Evolutionary conservation across 2,797 vertebrate species (phyloP).

Genomic region (Falco peregrinus): DNA sequence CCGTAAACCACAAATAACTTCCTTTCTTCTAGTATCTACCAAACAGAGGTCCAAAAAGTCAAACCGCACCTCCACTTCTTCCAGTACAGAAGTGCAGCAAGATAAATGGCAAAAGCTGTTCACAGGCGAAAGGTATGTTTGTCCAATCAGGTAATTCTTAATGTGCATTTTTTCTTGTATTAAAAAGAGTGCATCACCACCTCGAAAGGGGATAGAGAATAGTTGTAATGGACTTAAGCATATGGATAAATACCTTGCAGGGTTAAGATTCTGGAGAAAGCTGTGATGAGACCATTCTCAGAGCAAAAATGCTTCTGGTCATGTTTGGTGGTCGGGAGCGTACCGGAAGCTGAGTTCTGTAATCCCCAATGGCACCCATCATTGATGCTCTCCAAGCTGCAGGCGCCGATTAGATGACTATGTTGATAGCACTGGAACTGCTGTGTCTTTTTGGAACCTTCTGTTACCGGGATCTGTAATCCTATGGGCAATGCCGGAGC

Average conservation of each 20-base stretch:
- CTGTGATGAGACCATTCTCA: neutral
- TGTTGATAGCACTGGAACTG: neutral
- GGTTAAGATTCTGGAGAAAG: neutral
- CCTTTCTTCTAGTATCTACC: constrained; percentile 77
- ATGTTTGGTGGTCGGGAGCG: neutral
- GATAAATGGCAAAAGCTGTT: constrained; percentile 52
- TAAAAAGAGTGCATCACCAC: neutral
- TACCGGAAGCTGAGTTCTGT: neutral
- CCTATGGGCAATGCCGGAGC: neutral
- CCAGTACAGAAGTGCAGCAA: constrained; percentile 65
- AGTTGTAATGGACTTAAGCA: neutral
- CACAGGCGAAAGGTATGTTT: constrained; percentile 74
- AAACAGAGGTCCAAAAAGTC: constrained; percentile 64
- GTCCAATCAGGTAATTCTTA: neutral
- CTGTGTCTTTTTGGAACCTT: neutral
- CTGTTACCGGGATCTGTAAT: neutral
- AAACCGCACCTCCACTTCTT: constrained; percentile 47
- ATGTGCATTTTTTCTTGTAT: neutral
- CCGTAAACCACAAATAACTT: neutral
- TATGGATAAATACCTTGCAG: neutral
- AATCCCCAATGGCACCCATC: neutral
- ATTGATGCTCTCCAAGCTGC: neutral
- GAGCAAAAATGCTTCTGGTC: neutral
- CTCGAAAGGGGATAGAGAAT: neutral
- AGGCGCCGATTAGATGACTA: neutral